Percentiles rank a stretch among this genome's conserved stretches.
Evolutionary conservation across 2,797 vertebrate species (phyloP).

Genomic region (Denticeps clupeoides): DNA sequence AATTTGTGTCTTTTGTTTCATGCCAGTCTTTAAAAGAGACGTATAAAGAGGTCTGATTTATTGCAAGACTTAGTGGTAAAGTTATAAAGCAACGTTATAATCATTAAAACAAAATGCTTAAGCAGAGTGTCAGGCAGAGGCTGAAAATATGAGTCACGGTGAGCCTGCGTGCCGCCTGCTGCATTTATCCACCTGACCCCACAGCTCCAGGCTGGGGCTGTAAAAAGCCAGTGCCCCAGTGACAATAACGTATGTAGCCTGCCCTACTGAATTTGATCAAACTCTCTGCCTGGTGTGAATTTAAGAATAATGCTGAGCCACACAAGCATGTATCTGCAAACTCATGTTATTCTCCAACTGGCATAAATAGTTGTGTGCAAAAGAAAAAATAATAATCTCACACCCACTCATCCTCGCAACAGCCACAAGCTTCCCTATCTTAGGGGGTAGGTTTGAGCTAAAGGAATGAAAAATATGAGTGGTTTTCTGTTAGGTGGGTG

Average conservation of each 20-base stretch:
- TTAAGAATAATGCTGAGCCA: no score
- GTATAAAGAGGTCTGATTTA: conserved; percentile 35
- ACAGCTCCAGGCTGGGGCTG: conserved; percentile 15
- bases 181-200: conserved; percentile 10
- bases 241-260: conserved; percentile 10
- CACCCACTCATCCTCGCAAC: conserved; percentile 58
- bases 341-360: conserved; percentile 31
- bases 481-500: conserved; percentile 50
- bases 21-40: conserved; percentile 17
- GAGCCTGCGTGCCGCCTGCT: conserved; percentile 4
- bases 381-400: conserved; percentile 7
- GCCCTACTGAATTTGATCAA: conserved; percentile 10
- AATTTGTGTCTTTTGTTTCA: neutral
- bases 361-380: conserved; percentile 52
- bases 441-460: conserved; percentile 47
- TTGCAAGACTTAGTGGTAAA: conserved; percentile 22
- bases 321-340: conserved; percentile 4
- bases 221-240: no score
- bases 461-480: conserved; percentile 51
- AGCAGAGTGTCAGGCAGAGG: conserved; percentile 16
- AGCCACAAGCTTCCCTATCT: conserved; percentile 56
- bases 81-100: conserved; percentile 23
- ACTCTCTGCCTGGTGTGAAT: no score
- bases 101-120: conserved; percentile 26
- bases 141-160: conserved; percentile 16